Conservation (phyloP, 1,140 invertebrate genomes). For the Akabosia matsudoensis region DNA sequence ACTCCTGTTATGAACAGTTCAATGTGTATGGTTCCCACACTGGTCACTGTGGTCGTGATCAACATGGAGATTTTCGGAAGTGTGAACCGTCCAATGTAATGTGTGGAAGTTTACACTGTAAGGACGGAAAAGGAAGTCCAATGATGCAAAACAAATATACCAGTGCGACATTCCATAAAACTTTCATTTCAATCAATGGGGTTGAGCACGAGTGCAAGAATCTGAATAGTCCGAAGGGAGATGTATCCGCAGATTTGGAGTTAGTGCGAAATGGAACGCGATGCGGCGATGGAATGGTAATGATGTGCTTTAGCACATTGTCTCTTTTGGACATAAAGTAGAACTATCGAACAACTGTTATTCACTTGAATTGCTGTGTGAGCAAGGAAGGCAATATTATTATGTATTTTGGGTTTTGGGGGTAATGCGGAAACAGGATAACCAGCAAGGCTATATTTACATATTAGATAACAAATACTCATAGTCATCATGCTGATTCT, state of each 20-base stretch:
- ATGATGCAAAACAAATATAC: constrained; percentile 62
- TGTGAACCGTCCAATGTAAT: constrained; percentile 78
- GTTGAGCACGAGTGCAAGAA: constrained; percentile 89
- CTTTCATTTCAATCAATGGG: constrained; percentile 79
- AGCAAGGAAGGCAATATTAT: too few relatives aligned
- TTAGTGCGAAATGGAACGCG: constrained; percentile 83
- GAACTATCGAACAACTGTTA: too few relatives aligned
- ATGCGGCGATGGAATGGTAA: constrained; percentile 80
- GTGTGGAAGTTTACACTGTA: constrained; percentile 58
- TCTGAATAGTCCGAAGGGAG: constrained; percentile 59
- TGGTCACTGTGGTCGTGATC: constrained; percentile 85
- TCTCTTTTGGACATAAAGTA: too few relatives aligned
- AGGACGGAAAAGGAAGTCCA: constrained; percentile 75
- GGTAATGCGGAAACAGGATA: neutral
- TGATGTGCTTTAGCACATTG: neutral
- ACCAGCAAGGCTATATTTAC: neutral
- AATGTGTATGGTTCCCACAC: constrained; percentile 89
- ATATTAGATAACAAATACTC: neutral
- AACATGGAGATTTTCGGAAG: constrained; percentile 73
- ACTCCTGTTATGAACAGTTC: constrained; percentile 65
- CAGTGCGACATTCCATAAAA: constrained; percentile 76
- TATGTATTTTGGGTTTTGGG: neutral
- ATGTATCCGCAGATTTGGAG: constrained; percentile 67
- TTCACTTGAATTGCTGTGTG: neutral
- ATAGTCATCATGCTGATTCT: neutral